Conservation (phyloP, 1,140 invertebrate genomes). For the Monochamus saltuarius region DNA sequence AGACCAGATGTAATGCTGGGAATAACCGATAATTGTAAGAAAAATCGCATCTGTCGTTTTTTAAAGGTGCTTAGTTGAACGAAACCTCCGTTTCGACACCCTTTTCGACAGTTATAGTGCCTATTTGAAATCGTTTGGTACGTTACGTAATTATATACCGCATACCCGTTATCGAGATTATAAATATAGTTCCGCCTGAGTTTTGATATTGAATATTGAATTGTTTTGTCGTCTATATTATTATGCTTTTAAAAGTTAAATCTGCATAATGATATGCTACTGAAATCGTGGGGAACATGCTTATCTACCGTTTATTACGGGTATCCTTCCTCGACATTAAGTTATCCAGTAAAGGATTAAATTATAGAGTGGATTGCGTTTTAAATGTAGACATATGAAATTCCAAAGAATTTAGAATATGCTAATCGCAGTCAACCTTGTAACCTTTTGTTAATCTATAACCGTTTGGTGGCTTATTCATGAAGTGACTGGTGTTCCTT, state of each 20-base stretch:
- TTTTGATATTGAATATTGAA: not conserved
- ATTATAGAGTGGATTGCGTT: no score
- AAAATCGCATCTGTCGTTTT: constrained; percentile 4
- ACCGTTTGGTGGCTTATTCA: no score
- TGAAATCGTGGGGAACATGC: constrained; percentile 2
- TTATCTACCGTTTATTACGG: not conserved
- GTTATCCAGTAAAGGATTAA: no score
- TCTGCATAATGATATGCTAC: not conserved
- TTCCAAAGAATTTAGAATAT: no score
- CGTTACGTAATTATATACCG: not conserved
- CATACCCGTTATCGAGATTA: no score
- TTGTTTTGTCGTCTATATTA: constrained; percentile 1
- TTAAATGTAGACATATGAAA: no score
- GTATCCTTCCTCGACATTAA: no score
- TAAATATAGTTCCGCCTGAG: not conserved
- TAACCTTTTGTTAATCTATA: no score
- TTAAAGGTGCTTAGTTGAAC: not conserved
- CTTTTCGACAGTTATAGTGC: not conserved
- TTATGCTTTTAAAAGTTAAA: not conserved
- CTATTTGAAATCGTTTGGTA: not conserved
- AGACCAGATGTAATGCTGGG: constrained; percentile 1
- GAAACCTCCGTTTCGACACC: not conserved
- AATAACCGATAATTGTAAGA: constrained; percentile 2
- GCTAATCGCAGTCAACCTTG: no score
- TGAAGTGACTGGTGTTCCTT: no score